Conservation (phyloP, 2,888 invertebrate species). For the Rhagonycha lutea region DNA sequence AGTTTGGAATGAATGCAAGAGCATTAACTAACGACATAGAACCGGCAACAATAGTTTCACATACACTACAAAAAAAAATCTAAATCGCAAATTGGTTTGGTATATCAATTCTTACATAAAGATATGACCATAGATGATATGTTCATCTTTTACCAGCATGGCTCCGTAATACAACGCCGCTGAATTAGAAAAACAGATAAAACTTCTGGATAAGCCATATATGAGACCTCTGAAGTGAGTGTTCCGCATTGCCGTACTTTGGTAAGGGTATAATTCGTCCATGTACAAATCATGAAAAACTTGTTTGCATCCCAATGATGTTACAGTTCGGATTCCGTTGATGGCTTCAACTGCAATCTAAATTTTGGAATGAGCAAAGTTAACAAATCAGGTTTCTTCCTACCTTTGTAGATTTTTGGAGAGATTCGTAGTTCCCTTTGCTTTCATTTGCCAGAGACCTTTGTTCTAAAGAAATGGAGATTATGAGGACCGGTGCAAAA, state of each 20-base stretch:
- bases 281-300: too few species aligned
- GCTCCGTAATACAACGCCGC: constrained; percentile 75
- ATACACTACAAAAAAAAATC: constrained; percentile 59
- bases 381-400: constrained; percentile 51
- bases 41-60: constrained; percentile 73
- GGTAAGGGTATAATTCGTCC: constrained; percentile 59
- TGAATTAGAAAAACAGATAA: constrained; percentile 72
- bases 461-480: constrained; percentile 69
- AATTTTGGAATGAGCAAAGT: constrained; percentile 68
- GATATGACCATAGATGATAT: constrained; percentile 26
- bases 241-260: constrained; percentile 61
- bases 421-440: constrained; percentile 58
- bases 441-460: constrained; percentile 68
- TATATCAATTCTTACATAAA: too few species aligned
- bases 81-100: too few species aligned
- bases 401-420: constrained; percentile 69
- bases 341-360: constrained; percentile 80
- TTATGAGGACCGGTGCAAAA: constrained; percentile 72
- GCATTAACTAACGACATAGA: constrained; percentile 68
- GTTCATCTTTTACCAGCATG: constrained; percentile 61
- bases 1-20: constrained; percentile 43
- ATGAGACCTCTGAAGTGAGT: constrained; percentile 71
- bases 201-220: constrained; percentile 69
- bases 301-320: too few species aligned
- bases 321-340: constrained; percentile 42